Evolutionary conservation across 2,888 invertebrate genomes (phyloP).

Genomic region (Scotopteryx bipunctaria): DNA sequence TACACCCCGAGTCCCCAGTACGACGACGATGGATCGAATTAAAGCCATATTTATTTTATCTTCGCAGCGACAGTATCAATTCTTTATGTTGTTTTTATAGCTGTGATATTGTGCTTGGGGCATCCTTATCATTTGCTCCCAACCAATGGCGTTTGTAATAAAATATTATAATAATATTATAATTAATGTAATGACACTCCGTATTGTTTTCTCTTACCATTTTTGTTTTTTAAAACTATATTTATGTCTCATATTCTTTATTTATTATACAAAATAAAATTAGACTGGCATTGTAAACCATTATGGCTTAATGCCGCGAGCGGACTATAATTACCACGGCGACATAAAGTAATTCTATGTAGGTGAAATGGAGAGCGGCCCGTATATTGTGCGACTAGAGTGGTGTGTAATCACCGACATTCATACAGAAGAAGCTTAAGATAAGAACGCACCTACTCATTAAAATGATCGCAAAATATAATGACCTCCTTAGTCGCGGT

Average conservation of each 20-base stretch:
- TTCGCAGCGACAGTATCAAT: constrained; percentile 62
- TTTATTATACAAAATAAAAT: too few species aligned
- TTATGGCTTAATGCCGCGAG: constrained; percentile 31
- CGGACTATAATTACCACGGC: constrained; percentile 36
- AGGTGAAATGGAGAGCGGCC: constrained; percentile 31
- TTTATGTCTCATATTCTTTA: too few species aligned
- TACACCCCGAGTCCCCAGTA: constrained; percentile 37
- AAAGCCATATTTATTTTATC: constrained; percentile 68
- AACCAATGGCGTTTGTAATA: constrained; percentile 29
- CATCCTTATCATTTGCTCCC: constrained; percentile 35
- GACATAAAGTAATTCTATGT: constrained; percentile 43
- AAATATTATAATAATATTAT: constrained; percentile 28
- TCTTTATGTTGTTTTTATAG: constrained; percentile 70
- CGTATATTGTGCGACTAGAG: constrained; percentile 31
- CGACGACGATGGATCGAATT: constrained; percentile 49
- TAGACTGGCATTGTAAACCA: constrained; percentile 28
- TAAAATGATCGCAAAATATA: constrained; percentile 62
- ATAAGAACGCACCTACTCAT: constrained; percentile 51
- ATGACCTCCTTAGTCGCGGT: constrained; percentile 62
- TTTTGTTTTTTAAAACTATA: too few species aligned
- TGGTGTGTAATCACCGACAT: constrained; percentile 43
- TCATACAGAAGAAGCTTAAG: constrained; percentile 53
- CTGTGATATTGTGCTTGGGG: constrained; percentile 56
- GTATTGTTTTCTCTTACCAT: constrained; percentile 25
- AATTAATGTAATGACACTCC: constrained; percentile 29